Evolutionary conservation across 2,888 invertebrate genomes (phyloP), one percentile per base, ranked within the genome.

Genomic region (Lomographa bimaculata): DNA sequence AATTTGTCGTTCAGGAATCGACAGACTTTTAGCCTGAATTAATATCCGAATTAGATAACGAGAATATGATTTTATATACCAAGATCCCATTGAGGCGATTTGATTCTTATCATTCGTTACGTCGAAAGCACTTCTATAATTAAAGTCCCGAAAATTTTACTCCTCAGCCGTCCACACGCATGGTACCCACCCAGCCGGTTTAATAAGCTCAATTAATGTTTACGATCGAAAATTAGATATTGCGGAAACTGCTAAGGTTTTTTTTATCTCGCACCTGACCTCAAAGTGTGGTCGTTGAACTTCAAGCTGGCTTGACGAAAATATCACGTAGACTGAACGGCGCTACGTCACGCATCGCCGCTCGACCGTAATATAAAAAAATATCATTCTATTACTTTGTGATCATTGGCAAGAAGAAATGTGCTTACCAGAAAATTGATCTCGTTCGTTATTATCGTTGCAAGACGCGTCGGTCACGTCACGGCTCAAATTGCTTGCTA

Each of bases 221-320:
- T 78, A 80, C 66, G 74, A 72, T 54, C 76, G 64, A 74, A 79
- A 82, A 79, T 79, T 75, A 75, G 78, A 76, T 74, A 76, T 71
- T 65, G 65, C 73, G 74, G 74, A 75, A 79, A 78, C 60, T 56
- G 61, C 42, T 39, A 50, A 54, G 51, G 38, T 65, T 72, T 70
- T n/a, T 77, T 77, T 72, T 70, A 65, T 64, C 58, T 71, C 63
- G 54, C 73, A 78, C 70, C 75, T 78, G 78, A 81, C 79, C 77
- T 80, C 67, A 54, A 51, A 46, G 38, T 36, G 53, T 69, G 81
- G 79, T 82, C 80, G 58, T 71, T 82, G 80, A 84, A 79, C 85
- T 62, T 66, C 44, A 52, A 54, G 56, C 50, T 64, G 60, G 62
- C 62, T 62, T 64, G 59, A 64, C 64, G 62, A 70, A 68, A 69